A percentile compares a stretch with the other conserved stretches of the same genome.
These are phyloP conservation scores for Nyctalus aviator DNA, from an alignment of 2,797 vertebrate species.

Conservation along the genomic window DNA sequence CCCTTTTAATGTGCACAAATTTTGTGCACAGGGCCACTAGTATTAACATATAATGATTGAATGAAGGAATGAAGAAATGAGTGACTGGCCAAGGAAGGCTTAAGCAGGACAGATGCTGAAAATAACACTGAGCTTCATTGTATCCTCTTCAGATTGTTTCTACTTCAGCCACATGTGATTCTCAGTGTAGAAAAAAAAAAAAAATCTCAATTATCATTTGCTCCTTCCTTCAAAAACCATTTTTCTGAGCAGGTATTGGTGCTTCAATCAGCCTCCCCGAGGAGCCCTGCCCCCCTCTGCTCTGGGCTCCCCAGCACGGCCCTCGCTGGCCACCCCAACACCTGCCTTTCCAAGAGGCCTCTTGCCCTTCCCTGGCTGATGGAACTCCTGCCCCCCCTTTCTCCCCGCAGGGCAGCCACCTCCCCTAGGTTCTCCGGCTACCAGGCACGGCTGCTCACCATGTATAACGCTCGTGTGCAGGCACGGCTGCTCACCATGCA, in stretches of 20 bases:
- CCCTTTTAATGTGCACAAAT: no score
- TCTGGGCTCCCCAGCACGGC: background rate
- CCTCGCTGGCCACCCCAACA: background rate
- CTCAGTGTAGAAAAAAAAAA: background rate
- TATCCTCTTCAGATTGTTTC: background rate
- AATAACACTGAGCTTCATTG: background rate
- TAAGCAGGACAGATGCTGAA: background rate
- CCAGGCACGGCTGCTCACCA: conserved; percentile 71
- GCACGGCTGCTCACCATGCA: conserved; percentile 73
- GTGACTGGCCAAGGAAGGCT: background rate
- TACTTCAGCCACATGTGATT: background rate
- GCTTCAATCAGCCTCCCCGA: background rate
- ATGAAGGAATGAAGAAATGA: background rate
- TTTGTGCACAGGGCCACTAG: no score
- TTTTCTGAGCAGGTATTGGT: background rate
- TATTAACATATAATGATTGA: background rate
- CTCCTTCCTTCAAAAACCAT: background rate
- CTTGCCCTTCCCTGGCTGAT: background rate
- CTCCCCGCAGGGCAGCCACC: conserved; percentile 28
- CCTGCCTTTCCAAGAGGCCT: background rate
- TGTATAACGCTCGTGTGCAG: conserved; percentile 67
- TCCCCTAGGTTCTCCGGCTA: conserved; percentile 65
- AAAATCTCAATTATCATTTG: background rate
- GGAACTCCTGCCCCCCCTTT: background rate
- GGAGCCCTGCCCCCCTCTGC: background rate